These are phyloP conservation scores for Gnathochromis pfefferi DNA, from an alignment of 2,113 vertebrate genomes.

Conservation along the genomic window DNA sequence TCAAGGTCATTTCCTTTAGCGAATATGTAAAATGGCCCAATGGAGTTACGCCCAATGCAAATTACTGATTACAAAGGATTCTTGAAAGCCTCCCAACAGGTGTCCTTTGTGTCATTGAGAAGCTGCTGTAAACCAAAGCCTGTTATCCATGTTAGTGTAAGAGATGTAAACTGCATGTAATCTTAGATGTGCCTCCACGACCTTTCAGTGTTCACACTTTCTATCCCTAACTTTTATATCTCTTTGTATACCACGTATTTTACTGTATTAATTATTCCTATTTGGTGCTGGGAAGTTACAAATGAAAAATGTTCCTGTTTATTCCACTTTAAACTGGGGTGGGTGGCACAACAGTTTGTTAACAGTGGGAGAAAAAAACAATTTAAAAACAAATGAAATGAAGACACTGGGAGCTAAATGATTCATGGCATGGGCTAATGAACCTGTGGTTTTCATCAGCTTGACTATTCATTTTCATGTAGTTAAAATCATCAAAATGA, in stretches of 20 bases:
- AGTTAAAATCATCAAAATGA: conserved; percentile 1
- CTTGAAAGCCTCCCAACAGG: not conserved
- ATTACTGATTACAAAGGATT: conserved; percentile 41
- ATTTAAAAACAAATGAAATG: conserved; percentile 15
- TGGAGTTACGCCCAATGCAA: conserved; percentile 45
- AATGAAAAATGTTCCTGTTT: not conserved
- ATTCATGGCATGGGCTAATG: conserved; percentile 24
- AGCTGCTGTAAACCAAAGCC: conserved; percentile 35
- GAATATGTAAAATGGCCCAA: not conserved
- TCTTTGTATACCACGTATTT: not conserved
- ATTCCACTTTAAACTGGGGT: not conserved
- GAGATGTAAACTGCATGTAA: not conserved
- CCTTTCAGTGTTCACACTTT: not conserved
- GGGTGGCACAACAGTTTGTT: conserved; percentile 21
- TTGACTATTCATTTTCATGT: conserved; percentile 16
- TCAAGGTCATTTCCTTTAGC: conserved; percentile 1
- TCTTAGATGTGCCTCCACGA: not conserved
- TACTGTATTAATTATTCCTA: not conserved
- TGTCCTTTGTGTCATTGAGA: conserved; percentile 38
- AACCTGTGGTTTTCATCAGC: not conserved
- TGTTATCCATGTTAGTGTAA: conserved; percentile 5
- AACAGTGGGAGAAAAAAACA: conserved; percentile 5
- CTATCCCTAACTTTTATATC: not conserved
- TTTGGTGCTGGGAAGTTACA: not conserved
- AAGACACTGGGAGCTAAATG: conserved; percentile 22